A percentile compares a stretch with the other conserved stretches of the same genome.
Evolutionary conservation across 30 jellyfish, hydroid and myxozoan genomes (phyloP).

Genomic region (Morbakka virulenta): DNA sequence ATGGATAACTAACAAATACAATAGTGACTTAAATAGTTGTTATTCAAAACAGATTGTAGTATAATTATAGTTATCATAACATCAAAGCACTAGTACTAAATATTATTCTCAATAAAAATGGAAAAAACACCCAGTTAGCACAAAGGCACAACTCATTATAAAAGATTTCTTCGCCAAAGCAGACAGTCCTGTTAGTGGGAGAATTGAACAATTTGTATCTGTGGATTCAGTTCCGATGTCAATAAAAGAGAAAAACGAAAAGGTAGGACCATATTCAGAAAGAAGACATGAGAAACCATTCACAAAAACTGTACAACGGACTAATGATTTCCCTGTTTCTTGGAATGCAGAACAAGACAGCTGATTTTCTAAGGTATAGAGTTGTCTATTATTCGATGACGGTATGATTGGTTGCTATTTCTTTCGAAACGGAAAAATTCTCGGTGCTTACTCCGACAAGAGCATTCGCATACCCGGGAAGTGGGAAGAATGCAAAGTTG

Average conservation of each 20-base stretch:
- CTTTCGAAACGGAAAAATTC: no score
- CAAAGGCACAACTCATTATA: constrained; percentile 10
- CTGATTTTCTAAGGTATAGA: constrained; percentile 8
- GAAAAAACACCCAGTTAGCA: constrained; percentile 6
- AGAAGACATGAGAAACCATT: neutral
- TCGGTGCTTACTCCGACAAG: no score
- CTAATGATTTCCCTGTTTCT: constrained; percentile 5
- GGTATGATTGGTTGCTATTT: no score
- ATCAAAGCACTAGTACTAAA: no score
- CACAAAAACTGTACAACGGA: neutral
- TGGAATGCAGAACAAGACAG: constrained; percentile 32
- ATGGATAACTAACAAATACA: no score
- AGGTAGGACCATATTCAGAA: neutral
- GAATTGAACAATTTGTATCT: constrained; percentile 11
- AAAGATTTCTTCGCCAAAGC: constrained; percentile 11
- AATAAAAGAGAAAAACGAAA: neutral
- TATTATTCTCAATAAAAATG: neutral
- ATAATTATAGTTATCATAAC: no score
- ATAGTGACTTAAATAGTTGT: no score
- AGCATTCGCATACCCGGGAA: no score
- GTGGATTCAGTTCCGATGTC: neutral
- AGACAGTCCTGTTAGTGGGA: neutral
- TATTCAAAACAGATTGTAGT: no score
- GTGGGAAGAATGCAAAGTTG: no score
- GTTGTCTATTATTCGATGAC: constrained; percentile 16